Evolutionary conservation across 2,888 invertebrate species (phyloP), one percentile per base, ranked within the genome.

Genomic region (Tethea ocularis): DNA sequence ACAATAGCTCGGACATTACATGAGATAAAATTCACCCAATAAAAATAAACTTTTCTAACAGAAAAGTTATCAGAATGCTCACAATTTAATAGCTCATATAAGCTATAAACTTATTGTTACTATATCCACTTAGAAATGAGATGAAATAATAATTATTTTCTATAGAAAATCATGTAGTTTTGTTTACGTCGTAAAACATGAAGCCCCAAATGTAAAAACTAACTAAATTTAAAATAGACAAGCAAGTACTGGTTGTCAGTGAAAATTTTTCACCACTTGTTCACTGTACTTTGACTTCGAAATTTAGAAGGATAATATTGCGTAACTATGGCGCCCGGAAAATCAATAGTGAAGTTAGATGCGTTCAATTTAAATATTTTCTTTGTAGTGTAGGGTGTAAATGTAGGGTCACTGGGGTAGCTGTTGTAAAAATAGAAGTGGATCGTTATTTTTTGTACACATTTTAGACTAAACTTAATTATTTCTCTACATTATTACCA

Each of bases 311-410:
- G 51, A 7, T 77, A 68, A 67, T 68, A 71, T 63, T 81, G 76
- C 77, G 75, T 75, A 74, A 57, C 62, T 65, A 74, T 72, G 66
- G 62, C 64, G 68, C 67, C 64, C 61, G 64, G 56, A 20, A 75
- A 81, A 81, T 80, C 76, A 75, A 81, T 81, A 80, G 0, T 61
- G 51, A 5, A 13, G 5, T 53, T 38, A 26, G 24, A 13, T 29
- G 23, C 57, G 17, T 38, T 38, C 38, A 38, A n/a, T n/a, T n/a
- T 4, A 38, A 15, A 38, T 3, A 38, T 10, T 33, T 33, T 33
- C 10, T 10, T 26, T n/a, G n/a, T n/a, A n/a, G n/a, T n/a, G n/a
- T n/a, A n/a, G n/a, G n/a, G n/a, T n/a, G n/a, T n/a, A n/a, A n/a
- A n/a, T n/a, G n/a, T n/a, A n/a, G n/a, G n/a, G n/a, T n/a, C n/a